A percentile compares a stretch with the other conserved stretches of the same genome.
These are phyloP conservation scores for Hipparchia sbordonii DNA, from an alignment of 2,888 invertebrate genomes.

Conservation along the genomic window DNA sequence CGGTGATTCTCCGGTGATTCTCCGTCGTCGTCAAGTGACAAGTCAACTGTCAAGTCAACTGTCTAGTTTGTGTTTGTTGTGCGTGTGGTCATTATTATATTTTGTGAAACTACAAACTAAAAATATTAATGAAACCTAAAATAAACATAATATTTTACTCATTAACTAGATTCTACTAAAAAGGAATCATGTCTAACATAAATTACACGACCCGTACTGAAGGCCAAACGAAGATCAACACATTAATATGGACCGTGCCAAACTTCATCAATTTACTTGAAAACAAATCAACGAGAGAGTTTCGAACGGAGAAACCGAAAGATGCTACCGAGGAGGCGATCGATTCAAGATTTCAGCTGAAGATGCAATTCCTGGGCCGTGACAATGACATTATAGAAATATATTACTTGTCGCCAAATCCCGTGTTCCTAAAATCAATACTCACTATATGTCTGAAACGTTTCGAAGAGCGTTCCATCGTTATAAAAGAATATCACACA, in stretches of 20 bases:
- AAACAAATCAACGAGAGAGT: conserved; percentile 63
- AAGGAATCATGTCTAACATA: conserved; percentile 51
- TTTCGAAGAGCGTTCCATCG: conserved; percentile 72
- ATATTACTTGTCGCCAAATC: conserved; percentile 65
- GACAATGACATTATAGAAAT: conserved; percentile 74
- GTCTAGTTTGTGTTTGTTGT: no score
- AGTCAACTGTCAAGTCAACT: no score
- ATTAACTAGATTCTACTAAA: neutral
- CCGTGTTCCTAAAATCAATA: conserved; percentile 70
- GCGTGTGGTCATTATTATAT: no score
- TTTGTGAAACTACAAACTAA: no score
- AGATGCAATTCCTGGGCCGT: conserved; percentile 72
- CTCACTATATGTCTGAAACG: conserved; percentile 69
- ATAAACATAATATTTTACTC: no score
- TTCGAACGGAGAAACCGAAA: conserved; percentile 64
- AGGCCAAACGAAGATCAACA: conserved; percentile 71
- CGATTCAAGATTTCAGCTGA: conserved; percentile 65
- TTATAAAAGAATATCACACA: conserved; percentile 71
- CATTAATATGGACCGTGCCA: conserved; percentile 71
- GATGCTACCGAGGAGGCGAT: conserved; percentile 48
- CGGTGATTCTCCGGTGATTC: no score
- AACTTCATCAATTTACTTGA: conserved; percentile 65
- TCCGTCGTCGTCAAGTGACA: no score
- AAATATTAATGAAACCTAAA: no score
- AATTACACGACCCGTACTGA: conserved; percentile 69